Percentiles rank a stretch among this genome's conserved stretches.
These are phyloP conservation scores for Scleropages formosus DNA, from an alignment of 2,797 vertebrate species.

Conservation along the genomic window DNA sequence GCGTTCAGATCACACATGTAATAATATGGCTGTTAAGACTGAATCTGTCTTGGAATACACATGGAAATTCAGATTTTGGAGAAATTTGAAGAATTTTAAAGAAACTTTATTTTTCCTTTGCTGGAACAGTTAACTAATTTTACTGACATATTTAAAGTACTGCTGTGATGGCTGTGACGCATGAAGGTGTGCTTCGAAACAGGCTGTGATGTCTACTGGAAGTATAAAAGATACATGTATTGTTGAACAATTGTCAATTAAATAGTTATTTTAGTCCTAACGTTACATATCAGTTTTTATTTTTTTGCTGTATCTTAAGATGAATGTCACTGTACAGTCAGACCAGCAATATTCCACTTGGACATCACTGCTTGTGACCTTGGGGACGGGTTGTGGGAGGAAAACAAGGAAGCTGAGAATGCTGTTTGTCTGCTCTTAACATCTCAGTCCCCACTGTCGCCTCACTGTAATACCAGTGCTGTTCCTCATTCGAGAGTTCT, in stretches of 20 bases:
- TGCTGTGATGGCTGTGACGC: background rate
- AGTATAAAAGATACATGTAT: background rate
- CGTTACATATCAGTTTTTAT: no score
- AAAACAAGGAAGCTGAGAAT: background rate
- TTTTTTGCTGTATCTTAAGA: no score
- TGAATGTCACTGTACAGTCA: no score
- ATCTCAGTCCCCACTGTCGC: background rate
- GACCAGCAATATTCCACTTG: no score
- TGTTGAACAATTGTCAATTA: no score
- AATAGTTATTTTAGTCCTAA: no score
- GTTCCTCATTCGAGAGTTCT: background rate
- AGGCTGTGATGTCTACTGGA: background rate
- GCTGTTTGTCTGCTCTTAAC: background rate
- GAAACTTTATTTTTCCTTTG: background rate
- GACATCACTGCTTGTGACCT: background rate
- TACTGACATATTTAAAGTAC: no score
- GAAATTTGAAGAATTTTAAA: conserved; percentile 3
- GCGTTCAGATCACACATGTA: background rate
- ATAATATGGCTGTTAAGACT: background rate
- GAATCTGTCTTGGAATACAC: background rate
- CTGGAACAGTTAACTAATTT: no score
- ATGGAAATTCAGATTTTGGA: conserved; percentile 1
- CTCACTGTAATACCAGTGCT: conserved; percentile 17
- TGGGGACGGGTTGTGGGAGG: background rate
- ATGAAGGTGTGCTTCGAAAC: conserved; percentile 2